Evolutionary conservation across 2,888 invertebrate species (phyloP).

Genomic region (Lithophane ornitopus): DNA sequence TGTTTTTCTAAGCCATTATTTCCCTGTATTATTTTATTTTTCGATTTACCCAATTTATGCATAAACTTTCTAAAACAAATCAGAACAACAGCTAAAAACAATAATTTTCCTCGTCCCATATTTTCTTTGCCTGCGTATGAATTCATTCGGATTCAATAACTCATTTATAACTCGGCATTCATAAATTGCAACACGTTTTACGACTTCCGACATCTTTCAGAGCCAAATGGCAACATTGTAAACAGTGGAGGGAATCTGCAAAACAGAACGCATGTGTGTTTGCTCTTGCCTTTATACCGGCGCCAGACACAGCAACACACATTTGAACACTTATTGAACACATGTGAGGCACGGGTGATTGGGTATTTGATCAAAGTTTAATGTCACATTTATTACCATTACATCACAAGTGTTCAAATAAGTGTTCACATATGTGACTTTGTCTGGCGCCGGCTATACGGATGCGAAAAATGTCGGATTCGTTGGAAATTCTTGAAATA

Average conservation of each 20-base stretch:
- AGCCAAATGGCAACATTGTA: slow-evolving; percentile 47
- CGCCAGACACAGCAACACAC: too few relatives aligned
- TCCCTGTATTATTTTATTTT: background rate
- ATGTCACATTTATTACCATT: too few relatives aligned
- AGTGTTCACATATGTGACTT: too few relatives aligned
- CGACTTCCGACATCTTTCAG: slow-evolving; percentile 55
- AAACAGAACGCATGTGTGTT: slow-evolving; percentile 34
- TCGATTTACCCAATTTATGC: background rate
- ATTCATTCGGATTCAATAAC: slow-evolving; percentile 56
- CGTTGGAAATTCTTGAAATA: slow-evolving; percentile 6
- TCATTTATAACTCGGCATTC: slow-evolving; percentile 52
- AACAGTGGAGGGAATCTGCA: slow-evolving; percentile 15
- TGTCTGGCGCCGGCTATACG: too few relatives aligned
- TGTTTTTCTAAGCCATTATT: background rate
- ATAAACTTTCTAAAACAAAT: background rate
- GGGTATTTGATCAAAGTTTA: too few relatives aligned
- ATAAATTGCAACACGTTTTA: slow-evolving; percentile 56
- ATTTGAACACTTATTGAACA: too few relatives aligned
- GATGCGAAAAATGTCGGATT: background rate
- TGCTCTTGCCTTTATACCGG: slow-evolving; percentile 4
- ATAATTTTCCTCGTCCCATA: slow-evolving; percentile 28
- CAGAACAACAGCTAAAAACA: slow-evolving; percentile 35
- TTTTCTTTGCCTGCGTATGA: slow-evolving; percentile 30
- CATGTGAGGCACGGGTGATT: too few relatives aligned
- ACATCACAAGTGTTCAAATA: too few relatives aligned